phyloP scores from a whole-genome alignment of 2,797 vertebrate species.

The Streptopelia turtur region DNA sequence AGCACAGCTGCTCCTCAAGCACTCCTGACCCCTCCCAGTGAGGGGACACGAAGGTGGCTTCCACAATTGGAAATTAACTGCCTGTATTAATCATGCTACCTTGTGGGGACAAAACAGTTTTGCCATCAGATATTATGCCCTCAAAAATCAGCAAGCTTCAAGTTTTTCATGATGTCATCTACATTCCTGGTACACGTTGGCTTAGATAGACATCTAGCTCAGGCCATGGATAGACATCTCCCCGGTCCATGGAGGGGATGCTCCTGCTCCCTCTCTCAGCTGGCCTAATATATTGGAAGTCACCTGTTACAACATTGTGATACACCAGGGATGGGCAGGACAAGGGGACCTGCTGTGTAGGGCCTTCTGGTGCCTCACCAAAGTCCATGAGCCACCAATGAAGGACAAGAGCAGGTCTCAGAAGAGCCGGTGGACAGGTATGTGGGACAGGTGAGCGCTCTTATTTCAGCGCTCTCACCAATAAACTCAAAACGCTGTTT shows the following conservation, averaged over 20 bases:
- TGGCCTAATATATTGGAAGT: neutral
- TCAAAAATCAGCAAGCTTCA: neutral
- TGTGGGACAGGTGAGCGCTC: neutral
- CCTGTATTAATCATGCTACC: neutral
- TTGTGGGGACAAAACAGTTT: neutral
- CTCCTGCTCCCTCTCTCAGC: neutral
- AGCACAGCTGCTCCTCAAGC: neutral
- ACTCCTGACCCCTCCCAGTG: neutral
- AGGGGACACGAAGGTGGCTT: neutral
- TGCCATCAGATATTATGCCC: neutral
- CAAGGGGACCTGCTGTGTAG: neutral
- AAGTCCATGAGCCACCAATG: rapidly evolving
- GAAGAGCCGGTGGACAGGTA: neutral
- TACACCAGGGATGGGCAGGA: neutral
- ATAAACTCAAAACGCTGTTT: rapidly evolving
- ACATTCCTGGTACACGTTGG: neutral
- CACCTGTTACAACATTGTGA: neutral
- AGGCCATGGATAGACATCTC: neutral
- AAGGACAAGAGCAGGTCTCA: neutral
- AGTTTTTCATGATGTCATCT: neutral
- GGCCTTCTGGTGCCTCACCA: neutral
- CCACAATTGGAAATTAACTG: neutral
- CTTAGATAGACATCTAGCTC: too few relatives aligned
- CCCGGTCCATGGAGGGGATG: neutral
- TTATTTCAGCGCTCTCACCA: neutral